Conservation (phyloP, 2,113 vertebrate species). For the Lepisosteus oculatus region DNA sequence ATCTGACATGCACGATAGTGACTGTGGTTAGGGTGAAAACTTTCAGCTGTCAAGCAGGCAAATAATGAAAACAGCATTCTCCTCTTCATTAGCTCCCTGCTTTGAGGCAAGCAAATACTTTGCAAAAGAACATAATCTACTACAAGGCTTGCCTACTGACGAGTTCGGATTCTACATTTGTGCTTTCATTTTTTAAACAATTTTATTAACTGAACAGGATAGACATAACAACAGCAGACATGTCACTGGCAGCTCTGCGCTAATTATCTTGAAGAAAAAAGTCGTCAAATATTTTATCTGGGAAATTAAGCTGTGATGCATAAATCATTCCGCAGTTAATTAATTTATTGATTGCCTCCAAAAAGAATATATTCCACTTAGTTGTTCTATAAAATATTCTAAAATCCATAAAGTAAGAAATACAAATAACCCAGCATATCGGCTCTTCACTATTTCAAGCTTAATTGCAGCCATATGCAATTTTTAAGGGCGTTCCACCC, state of each 20-base stretch:
- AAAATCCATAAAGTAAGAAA: constrained; percentile 53
- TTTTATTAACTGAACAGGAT: neutral
- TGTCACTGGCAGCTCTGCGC: neutral
- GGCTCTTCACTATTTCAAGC: constrained; percentile 66
- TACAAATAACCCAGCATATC: constrained; percentile 69
- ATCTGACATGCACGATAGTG: neutral
- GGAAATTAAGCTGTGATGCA: neutral
- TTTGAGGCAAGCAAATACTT: neutral
- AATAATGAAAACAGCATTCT: neutral
- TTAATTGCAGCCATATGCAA: constrained; percentile 78
- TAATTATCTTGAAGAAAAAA: constrained; percentile 3
- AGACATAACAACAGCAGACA: neutral
- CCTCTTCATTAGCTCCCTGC: neutral
- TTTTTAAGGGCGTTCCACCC: constrained; percentile 77
- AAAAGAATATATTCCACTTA: constrained; percentile 29
- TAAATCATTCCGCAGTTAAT: constrained; percentile 25
- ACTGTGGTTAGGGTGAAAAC: neutral
- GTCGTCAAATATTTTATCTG: constrained; percentile 1
- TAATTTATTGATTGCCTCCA: constrained; percentile 49
- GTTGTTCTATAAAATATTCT: constrained; percentile 51
- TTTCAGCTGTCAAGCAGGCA: neutral
- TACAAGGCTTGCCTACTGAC: too few species aligned
- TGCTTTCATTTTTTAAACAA: neutral
- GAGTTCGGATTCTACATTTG: too few species aligned
- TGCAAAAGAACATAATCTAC: too few species aligned